Conservation (phyloP, 53 echinoderm and acorn worm species). For the Pentamera pediparva region DNA sequence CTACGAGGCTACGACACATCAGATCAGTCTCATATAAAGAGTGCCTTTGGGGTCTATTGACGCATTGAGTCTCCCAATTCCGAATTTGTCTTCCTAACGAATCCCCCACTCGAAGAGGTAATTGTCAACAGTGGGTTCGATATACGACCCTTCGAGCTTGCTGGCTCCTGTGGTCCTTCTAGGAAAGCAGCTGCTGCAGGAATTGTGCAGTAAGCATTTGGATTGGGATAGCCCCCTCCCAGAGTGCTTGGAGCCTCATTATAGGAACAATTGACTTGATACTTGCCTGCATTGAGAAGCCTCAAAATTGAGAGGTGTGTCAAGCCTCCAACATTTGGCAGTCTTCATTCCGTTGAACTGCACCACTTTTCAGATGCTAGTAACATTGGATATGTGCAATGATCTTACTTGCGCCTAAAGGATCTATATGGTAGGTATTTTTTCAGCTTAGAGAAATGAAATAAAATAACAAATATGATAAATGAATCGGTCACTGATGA, state of each 20-base stretch:
- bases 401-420: too few species aligned
- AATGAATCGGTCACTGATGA: too few species aligned
- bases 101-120: conserved; percentile 27
- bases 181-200: conserved; percentile 61
- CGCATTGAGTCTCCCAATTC: conserved; percentile 39
- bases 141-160: conserved; percentile 62
- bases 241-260: conserved; percentile 17
- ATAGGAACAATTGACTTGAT: conserved; percentile 43
- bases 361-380: conserved; percentile 62
- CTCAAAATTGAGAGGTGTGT: conserved; percentile 35
- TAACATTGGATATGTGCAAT: too few species aligned
- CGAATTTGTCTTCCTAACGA: conserved; percentile 3
- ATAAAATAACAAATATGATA: too few species aligned
- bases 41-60: conserved; percentile 45
- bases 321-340: conserved; percentile 38
- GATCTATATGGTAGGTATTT: too few species aligned
- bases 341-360: conserved; percentile 12
- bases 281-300: conserved; percentile 14
- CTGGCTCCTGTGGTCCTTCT: conserved; percentile 41
- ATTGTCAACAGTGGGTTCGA: conserved; percentile 49
- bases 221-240: conserved; percentile 62
- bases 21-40: conserved; percentile 36
- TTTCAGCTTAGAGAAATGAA: too few species aligned
- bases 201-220: conserved; percentile 35
- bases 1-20: too few species aligned